Evolutionary conservation across 2,888 invertebrate genomes (phyloP).

Genomic region (Pachycephus smyrnensis): DNA sequence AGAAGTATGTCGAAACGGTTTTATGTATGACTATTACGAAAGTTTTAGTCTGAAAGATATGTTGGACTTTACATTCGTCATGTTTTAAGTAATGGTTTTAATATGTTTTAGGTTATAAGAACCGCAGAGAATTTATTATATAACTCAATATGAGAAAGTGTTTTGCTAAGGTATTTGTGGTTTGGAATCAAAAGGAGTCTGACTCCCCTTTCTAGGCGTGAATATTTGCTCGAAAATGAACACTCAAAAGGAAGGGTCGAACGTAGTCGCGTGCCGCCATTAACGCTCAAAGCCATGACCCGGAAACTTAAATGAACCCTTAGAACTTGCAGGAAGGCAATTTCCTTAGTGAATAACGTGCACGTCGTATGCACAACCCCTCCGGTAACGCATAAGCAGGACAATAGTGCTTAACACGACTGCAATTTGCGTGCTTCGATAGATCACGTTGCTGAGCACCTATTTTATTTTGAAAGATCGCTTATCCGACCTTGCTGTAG

Average conservation of each 20-base stretch:
- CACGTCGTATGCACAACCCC: neutral
- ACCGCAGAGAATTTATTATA: neutral
- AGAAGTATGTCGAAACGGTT: neutral
- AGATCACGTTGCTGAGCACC: neutral
- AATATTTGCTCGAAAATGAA: conserved; percentile 1
- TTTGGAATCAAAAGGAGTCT: neutral
- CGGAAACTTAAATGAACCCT: conserved; percentile 53
- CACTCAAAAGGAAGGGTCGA: neutral
- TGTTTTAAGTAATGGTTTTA: neutral
- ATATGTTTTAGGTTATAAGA: neutral
- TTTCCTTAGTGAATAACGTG: conserved; percentile 35
- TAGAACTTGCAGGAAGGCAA: conserved; percentile 42
- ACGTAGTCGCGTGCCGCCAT: conserved; percentile 12
- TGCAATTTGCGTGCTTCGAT: conserved; percentile 47
- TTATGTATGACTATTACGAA: neutral
- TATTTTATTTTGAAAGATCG: neutral
- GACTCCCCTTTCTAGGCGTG: neutral
- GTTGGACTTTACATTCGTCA: neutral
- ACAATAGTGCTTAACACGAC: conserved; percentile 38
- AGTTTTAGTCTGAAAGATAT: neutral
- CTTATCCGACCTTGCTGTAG: neutral
- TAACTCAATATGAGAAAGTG: neutral
- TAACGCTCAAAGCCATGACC: conserved; percentile 39
- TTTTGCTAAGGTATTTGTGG: neutral
- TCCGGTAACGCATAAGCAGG: conserved; percentile 28